phyloP scores from a whole-genome alignment of 2,888 invertebrate species.

The Ceraclea dissimilis region DNA sequence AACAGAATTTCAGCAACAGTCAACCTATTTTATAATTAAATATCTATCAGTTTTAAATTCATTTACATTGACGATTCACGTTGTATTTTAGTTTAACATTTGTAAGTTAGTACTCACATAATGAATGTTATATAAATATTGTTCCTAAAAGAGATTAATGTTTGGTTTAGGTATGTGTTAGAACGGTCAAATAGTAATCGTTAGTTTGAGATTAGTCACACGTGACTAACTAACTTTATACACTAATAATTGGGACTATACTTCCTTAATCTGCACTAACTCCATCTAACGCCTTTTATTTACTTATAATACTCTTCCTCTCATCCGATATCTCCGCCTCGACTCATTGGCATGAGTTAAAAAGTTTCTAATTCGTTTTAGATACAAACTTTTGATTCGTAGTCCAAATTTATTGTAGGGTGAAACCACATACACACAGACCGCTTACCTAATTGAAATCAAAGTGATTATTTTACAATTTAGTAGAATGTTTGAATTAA shows the following conservation, averaged over 20 bases:
- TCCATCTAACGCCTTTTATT: neutral
- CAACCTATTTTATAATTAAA: too few species aligned
- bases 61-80: too few species aligned
- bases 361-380: neutral
- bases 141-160: too few species aligned
- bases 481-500: neutral
- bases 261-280: constrained; percentile 17
- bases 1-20: too few species aligned
- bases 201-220: constrained; percentile 12
- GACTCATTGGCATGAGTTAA: neutral
- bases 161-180: too few species aligned
- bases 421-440: neutral
- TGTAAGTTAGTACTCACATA: too few species aligned
- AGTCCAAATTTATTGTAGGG: constrained; percentile 1
- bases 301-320: neutral
- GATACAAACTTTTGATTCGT: constrained; percentile 1
- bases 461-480: neutral
- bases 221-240: constrained; percentile 20
- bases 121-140: too few species aligned
- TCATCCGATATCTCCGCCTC: neutral
- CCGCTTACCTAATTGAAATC: neutral
- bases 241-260: constrained; percentile 20
- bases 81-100: too few species aligned
- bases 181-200: too few species aligned
- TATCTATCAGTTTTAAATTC: too few species aligned